A percentile compares a stretch with the other conserved stretches of the same genome.
These are phyloP conservation scores for Neoseiulus cucumeris DNA, from an alignment of 1,140 invertebrate species.

Conservation along the genomic window DNA sequence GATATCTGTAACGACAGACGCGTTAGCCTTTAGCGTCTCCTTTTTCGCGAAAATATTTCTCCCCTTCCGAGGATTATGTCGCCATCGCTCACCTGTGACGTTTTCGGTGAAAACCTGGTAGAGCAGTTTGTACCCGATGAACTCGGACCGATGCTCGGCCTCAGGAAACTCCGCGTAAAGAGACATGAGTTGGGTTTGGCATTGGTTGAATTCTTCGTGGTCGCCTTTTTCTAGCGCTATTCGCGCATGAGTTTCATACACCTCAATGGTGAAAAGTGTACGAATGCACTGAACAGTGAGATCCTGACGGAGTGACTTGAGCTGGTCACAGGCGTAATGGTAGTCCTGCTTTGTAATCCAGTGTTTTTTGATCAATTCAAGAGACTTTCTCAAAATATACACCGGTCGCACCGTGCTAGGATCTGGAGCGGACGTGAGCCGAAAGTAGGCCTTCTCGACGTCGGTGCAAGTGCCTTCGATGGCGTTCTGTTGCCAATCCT, in stretches of 20 bases:
- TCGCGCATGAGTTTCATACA: slow-evolving; percentile 93
- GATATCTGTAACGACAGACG: slow-evolving; percentile 49
- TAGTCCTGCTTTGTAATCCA: slow-evolving; percentile 81
- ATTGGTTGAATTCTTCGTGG: slow-evolving; percentile 97
- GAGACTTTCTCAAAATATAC: slow-evolving; percentile 56
- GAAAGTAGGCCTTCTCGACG: slow-evolving; percentile 80
- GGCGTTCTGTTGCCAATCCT: slow-evolving; percentile 60
- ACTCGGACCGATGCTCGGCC: slow-evolving; percentile 59
- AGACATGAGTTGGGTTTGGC: slow-evolving; percentile 87
- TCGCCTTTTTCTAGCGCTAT: slow-evolving; percentile 92
- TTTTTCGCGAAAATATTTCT: neutral
- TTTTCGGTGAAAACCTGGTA: slow-evolving; percentile 96
- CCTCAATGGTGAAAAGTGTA: slow-evolving; percentile 77
- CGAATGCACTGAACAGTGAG: slow-evolving; percentile 89
- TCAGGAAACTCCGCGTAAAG: slow-evolving; percentile 51
- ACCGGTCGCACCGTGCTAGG: slow-evolving; percentile 70
- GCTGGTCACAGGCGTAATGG: slow-evolving; percentile 85
- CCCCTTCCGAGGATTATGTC: neutral
- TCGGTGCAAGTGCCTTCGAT: slow-evolving; percentile 79
- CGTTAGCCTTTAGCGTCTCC: neutral
- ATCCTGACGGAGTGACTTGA: slow-evolving; percentile 96
- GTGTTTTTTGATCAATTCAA: slow-evolving; percentile 67
- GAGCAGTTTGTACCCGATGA: slow-evolving; percentile 78
- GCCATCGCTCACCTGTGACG: slow-evolving; percentile 52
- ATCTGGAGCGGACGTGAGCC: slow-evolving; percentile 78